phyloP scores from a whole-genome alignment of 2,113 vertebrate species.

The Murina feae region DNA sequence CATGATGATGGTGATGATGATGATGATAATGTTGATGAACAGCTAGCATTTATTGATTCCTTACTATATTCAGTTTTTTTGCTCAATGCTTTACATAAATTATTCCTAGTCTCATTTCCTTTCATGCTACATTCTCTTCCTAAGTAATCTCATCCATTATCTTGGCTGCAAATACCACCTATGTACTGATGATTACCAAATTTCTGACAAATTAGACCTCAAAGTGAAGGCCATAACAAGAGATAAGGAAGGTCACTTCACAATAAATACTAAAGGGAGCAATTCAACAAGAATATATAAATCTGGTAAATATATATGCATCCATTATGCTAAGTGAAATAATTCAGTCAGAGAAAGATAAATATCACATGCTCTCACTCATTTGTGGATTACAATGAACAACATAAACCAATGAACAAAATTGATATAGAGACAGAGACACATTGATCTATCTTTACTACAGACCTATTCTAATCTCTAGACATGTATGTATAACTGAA shows the following conservation, averaged over 20 bases:
- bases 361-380: too few relatives aligned
- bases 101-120: background rate
- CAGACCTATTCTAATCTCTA: background rate
- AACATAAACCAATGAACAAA: too few relatives aligned
- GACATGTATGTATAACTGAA: background rate
- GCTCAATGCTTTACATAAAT: background rate
- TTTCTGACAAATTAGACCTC: too few relatives aligned
- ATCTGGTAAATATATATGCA: too few relatives aligned
- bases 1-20: background rate
- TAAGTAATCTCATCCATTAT: background rate
- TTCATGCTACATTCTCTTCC: background rate
- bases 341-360: too few relatives aligned
- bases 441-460: background rate
- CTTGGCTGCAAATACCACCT: background rate
- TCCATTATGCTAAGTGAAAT: too few relatives aligned
- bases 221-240: too few relatives aligned
- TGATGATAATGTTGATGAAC: background rate
- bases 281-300: too few relatives aligned
- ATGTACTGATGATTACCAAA: background rate
- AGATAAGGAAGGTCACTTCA: too few relatives aligned
- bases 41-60: slow-evolving; percentile 16
- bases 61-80: background rate
- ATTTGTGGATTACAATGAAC: too few relatives aligned
- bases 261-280: too few relatives aligned
- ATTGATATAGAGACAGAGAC: too few relatives aligned